Base-by-base conservation (phyloP, 2,888 invertebrate species). In the Ichneumoninae sp. region DNA sequence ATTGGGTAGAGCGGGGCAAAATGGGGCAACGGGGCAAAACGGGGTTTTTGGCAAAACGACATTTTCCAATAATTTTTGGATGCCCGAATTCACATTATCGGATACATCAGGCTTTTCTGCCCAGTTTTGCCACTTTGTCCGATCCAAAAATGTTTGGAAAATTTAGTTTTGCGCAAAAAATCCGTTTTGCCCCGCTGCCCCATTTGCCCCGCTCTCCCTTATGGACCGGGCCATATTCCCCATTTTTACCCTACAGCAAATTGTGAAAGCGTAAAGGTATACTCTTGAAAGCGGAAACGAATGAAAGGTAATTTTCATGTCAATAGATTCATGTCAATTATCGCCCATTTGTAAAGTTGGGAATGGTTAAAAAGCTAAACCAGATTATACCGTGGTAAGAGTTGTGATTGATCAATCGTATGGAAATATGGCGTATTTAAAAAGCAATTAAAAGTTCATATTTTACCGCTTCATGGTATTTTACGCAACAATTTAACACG, bases 401-500 rank as follows among this genome's bases (percentile, higher is more conserved):
- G 13, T 60, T 16, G 60, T 1, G 16, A 13, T 30, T 60, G 26
- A 26, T 60, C 10, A 16, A 60, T 13, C 26, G 1, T 3, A 13
- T 30, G 13, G 1, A 30, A 30, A 30, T 4, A 16, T 6, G 30
- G 10, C 16, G 13, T 30, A 4, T 16, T 60, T 13, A 16, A 10
- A 13, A 30, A 60, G 60, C 16, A 60, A 60, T 60, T 30, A 30
- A 60, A 60, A 60, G 10, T 60, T 60, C 6, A 60, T 13, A 26
- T 60, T 60, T 30, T 30, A 30, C 30, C 13, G 13, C 65, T 68
- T 36, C 65, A 33, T n/a, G 50, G 33, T 19, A 8, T 75, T 50
- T 40, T 65, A 13, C 22, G 30, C 54, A 13, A 44, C 47, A 65
- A 47, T 65, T 36, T 13, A 57, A 33, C 57, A 36, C 22, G 74